Percentiles rank a stretch among this genome's conserved stretches.
phyloP scores from a whole-genome alignment of 2,888 invertebrate genomes.

The Drosophila flavopinicola region DNA sequence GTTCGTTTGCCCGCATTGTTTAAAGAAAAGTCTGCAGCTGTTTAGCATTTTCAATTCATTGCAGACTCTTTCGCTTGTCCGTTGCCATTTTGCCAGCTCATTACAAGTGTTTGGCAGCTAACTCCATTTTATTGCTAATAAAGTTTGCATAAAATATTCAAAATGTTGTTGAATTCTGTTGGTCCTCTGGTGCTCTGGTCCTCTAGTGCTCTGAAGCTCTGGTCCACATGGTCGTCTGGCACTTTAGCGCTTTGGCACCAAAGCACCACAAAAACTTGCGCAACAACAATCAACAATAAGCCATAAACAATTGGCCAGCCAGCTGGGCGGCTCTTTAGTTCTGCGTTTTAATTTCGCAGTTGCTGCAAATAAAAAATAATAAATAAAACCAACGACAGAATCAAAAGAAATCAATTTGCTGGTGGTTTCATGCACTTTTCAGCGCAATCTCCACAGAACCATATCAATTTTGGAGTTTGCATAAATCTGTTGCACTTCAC shows the following conservation, averaged over 20 bases:
- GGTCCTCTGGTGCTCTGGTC: slow-evolving; percentile 5
- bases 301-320: slow-evolving; percentile 61
- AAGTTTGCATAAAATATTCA: slow-evolving; percentile 64
- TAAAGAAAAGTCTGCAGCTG: neutral
- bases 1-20: neutral
- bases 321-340: slow-evolving; percentile 25
- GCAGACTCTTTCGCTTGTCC: slow-evolving; percentile 1
- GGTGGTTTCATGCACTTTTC: slow-evolving; percentile 16
- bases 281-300: slow-evolving; percentile 47
- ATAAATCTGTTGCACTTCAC: slow-evolving; percentile 66
- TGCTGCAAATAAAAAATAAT: slow-evolving; percentile 3
- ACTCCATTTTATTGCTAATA: slow-evolving; percentile 57
- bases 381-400: slow-evolving; percentile 2
- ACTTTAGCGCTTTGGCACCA: slow-evolving; percentile 14
- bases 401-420: neutral
- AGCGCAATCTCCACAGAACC: slow-evolving; percentile 18
- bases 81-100: slow-evolving; percentile 40
- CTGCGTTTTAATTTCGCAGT: slow-evolving; percentile 36
- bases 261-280: slow-evolving; percentile 15
- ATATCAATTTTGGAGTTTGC: slow-evolving; percentile 46
- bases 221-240: slow-evolving; percentile 5
- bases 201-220: neutral
- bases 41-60: slow-evolving; percentile 7
- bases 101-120: slow-evolving; percentile 49
- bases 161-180: slow-evolving; percentile 37